Base-by-base conservation (phyloP, 2,113 vertebrate species). In the Hippotragus niger region DNA sequence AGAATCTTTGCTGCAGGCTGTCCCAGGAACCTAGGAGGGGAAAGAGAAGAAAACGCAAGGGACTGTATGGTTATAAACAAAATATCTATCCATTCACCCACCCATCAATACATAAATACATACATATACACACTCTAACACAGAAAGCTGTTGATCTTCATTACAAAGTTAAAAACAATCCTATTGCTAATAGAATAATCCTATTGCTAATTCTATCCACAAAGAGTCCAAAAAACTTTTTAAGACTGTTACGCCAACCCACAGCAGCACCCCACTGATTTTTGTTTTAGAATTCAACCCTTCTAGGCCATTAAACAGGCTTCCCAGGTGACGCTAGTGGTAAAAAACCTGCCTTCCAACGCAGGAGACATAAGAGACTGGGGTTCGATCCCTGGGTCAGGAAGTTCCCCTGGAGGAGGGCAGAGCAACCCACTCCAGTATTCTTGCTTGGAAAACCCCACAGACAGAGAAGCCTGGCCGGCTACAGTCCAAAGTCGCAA, bases 1-100 rank as follows among this genome's bases (percentile, higher is more conserved):
- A 99, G 99, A 94, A 99, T 99, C 99, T 99, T 99, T 98, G 99
- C 99, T 98, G 99, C 99, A 86, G 99, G 99, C 97, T 99, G 98
- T 81, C 99, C 99, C 98, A 99, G 98, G 90, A 99, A 99, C 98
- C 99, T 99, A 98, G 80, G 97, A 21, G 23, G 23, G 47, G 2
- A 62, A 96, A 0, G 2, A 36, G 33, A 83, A 89, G 83, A 10
- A 95, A 8, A 97, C 31, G 91, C 45, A 82, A 95, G 13, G 36
- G 6, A 60, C 50, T 50, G 90, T 10, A 55, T 91, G 31, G 64
- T 47, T 91, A 78, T 55, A 55, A 43, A n/a, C 52, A 97, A 81
- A 58, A 33, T 60, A 94, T 17, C 60, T 43, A 50, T 13, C 40
- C 57, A 31, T 0, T 27, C 40, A 82, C 14, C 36, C 5, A 53